phyloP scores from a whole-genome alignment of 2,113 vertebrate species.

The Trogon surrucura region DNA sequence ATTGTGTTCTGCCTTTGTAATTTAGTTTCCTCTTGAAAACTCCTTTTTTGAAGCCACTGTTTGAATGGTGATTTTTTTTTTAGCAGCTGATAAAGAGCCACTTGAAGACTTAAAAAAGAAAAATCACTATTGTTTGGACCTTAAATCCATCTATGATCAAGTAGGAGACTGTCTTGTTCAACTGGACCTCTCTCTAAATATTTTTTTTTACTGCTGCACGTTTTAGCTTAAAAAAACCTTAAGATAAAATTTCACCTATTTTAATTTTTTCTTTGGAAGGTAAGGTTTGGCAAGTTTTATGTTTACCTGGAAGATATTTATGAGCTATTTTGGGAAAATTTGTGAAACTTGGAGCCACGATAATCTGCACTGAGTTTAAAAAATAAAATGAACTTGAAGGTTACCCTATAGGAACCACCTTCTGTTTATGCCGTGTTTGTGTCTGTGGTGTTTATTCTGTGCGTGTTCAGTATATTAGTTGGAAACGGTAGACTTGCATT shows the following conservation, averaged over 20 bases:
- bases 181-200: background rate
- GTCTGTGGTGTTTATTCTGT: background rate
- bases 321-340: background rate
- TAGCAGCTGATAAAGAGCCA: background rate
- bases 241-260: background rate
- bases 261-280: background rate
- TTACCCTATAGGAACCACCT: background rate
- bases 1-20: background rate
- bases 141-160: background rate
- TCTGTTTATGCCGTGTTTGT: background rate
- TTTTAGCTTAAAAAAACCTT: background rate
- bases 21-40: background rate
- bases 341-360: background rate
- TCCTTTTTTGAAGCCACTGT: background rate
- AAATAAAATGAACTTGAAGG: background rate
- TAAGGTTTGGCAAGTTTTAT: background rate
- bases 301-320: background rate
- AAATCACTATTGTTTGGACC: background rate
- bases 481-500: background rate
- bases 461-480: background rate
- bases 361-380: background rate
- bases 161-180: background rate
- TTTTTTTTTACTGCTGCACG: background rate
- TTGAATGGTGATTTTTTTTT: background rate
- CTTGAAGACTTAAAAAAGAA: background rate